Conservation (phyloP, 35 echinoderm and acorn worm genomes). For the Holothuria glaberrima region DNA sequence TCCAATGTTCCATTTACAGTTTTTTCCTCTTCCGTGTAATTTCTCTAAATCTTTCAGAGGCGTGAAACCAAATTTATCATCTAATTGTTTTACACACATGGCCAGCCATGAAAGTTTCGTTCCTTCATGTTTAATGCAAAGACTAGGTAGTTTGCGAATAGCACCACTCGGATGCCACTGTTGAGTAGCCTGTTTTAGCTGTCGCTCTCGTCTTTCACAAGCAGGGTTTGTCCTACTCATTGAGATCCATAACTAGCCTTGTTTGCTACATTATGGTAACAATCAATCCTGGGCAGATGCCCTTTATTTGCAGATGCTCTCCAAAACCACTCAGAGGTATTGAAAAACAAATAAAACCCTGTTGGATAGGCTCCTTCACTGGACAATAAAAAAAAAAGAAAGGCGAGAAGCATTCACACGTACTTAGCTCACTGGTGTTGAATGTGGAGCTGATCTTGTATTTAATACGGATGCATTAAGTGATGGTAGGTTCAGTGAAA, state of each 20-base stretch:
- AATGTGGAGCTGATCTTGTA: background rate
- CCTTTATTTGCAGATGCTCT: constrained; percentile 27
- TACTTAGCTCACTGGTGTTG: background rate
- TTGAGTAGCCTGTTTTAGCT: too few species aligned
- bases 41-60: background rate
- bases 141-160: too few species aligned
- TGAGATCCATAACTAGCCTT: background rate
- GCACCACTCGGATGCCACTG: too few species aligned
- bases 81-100: constrained; percentile 44
- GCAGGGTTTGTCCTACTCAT: too few species aligned
- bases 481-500: background rate
- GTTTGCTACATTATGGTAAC: constrained; percentile 15
- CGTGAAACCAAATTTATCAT: constrained; percentile 32
- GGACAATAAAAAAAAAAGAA: background rate
- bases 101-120: background rate
- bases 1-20: too few species aligned
- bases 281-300: constrained; percentile 19
- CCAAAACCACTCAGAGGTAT: constrained; percentile 40
- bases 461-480: constrained; percentile 10
- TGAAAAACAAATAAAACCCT: constrained; percentile 47
- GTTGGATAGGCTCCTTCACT: background rate
- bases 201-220: too few species aligned
- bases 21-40: too few species aligned
- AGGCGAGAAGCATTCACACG: background rate
- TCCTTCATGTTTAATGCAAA: background rate